phyloP scores from a whole-genome alignment of 2,797 vertebrate genomes.

The Malurus leucopterus region DNA sequence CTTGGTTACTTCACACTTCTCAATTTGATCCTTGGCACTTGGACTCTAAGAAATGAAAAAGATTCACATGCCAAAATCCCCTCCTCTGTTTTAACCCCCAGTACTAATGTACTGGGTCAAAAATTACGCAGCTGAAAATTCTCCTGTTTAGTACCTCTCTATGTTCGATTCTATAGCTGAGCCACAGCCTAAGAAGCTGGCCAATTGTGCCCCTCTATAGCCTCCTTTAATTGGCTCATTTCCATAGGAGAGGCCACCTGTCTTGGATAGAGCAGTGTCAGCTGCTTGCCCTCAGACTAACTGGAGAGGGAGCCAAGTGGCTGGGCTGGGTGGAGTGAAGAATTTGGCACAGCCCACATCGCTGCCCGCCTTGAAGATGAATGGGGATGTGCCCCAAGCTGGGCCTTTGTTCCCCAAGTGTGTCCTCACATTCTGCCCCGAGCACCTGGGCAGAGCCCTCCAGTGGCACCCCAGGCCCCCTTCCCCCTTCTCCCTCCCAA shows the following conservation, averaged over 20 bases:
- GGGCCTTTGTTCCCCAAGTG: neutral
- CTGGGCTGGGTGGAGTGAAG: neutral
- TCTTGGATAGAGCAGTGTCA: neutral
- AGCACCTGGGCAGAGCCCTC: neutral
- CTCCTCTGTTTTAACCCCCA: neutral
- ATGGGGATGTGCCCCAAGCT: neutral
- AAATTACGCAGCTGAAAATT: conserved; percentile 24
- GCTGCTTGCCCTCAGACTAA: conserved; percentile 33
- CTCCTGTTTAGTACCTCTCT: neutral
- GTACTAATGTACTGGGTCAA: neutral
- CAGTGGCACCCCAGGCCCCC: neutral
- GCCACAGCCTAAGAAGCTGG: neutral
- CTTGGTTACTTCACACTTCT: neutral
- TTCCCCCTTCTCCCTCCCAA: neutral
- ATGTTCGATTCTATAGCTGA: neutral
- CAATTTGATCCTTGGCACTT: conserved; percentile 13
- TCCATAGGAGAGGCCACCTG: conserved; percentile 36
- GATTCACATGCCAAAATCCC: neutral
- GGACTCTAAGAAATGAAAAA: neutral
- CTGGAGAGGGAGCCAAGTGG: conserved; percentile 37
- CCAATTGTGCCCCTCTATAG: neutral
- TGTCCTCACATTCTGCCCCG: neutral
- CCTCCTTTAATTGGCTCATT: conserved; percentile 42
- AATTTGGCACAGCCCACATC: neutral
- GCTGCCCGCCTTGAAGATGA: neutral